Percentiles rank a stretch among this genome's conserved stretches.
These are phyloP conservation scores for Resseliella maxima DNA, from an alignment of 2,888 invertebrate genomes.

Conservation along the genomic window DNA sequence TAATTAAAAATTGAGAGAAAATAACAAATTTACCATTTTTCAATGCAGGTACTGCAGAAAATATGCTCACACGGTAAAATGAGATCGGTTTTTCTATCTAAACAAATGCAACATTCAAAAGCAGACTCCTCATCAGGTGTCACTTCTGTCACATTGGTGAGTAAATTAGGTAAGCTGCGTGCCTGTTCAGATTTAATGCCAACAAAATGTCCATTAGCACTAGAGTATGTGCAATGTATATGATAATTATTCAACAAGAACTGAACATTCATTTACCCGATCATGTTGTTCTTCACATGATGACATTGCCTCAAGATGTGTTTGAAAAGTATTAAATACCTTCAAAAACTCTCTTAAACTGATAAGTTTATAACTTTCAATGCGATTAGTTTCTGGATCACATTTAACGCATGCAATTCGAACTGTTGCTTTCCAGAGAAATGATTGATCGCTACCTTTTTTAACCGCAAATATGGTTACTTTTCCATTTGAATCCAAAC, in stretches of 20 bases:
- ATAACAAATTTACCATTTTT: constrained; percentile 78
- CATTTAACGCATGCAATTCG: constrained; percentile 75
- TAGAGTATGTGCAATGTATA: too few relatives aligned
- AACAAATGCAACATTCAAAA: constrained; percentile 77
- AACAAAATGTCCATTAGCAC: too few relatives aligned
- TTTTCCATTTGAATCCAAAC: constrained; percentile 73
- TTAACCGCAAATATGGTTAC: constrained; percentile 75
- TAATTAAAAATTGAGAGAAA: too few relatives aligned
- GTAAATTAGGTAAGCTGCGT: background rate
- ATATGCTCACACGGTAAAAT: constrained; percentile 77
- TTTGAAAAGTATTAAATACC: constrained; percentile 71
- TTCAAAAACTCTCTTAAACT: constrained; percentile 75
- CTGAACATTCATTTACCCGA: background rate
- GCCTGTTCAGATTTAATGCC: too few relatives aligned
- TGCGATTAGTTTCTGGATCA: constrained; percentile 69
- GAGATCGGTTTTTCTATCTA: constrained; percentile 76
- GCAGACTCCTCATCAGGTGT: constrained; percentile 61
- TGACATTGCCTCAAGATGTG: constrained; percentile 66
- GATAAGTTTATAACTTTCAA: constrained; percentile 72
- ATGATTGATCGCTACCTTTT: constrained; percentile 73
- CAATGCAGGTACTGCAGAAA: constrained; percentile 78
- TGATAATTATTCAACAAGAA: too few relatives aligned
- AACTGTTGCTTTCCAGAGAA: constrained; percentile 78
- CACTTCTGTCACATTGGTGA: background rate
- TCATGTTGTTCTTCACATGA: constrained; percentile 64